phyloP scores from a whole-genome alignment of 2,888 invertebrate species.

The Rhimphoctona megacephalus region DNA sequence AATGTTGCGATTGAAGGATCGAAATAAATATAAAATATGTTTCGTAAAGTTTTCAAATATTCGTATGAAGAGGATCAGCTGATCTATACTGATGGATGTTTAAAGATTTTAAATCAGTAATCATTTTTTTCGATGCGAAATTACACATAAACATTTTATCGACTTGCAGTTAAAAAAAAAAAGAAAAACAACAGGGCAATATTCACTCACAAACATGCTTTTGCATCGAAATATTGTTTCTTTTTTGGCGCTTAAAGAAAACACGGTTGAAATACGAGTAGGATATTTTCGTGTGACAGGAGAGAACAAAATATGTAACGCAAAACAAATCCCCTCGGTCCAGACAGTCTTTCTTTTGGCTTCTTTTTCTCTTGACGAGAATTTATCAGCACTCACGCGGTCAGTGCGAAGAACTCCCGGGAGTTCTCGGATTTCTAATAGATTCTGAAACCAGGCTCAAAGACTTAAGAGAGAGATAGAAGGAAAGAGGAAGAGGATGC shows the following conservation, averaged over 20 bases:
- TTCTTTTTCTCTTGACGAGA: slow-evolving; percentile 41
- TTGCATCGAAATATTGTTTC: slow-evolving; percentile 2
- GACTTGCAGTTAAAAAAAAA: neutral
- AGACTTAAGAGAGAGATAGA: neutral
- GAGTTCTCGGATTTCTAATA: slow-evolving; percentile 67
- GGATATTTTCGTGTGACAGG: slow-evolving; percentile 20
- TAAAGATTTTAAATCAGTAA: too few species aligned
- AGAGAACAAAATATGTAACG: slow-evolving; percentile 15
- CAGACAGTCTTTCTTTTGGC: slow-evolving; percentile 21
- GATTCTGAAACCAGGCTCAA: slow-evolving; percentile 55
- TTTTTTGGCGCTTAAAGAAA: neutral
- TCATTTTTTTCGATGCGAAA: neutral
- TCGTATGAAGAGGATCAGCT: too few species aligned
- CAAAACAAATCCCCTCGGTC: slow-evolving; percentile 30
- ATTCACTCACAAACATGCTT: neutral
- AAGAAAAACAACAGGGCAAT: neutral
- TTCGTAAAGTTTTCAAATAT: neutral
- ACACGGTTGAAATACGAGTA: slow-evolving; percentile 25
- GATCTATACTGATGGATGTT: too few species aligned
- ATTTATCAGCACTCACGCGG: slow-evolving; percentile 62
- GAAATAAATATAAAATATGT: neutral
- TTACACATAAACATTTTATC: neutral
- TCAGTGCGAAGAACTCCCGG: slow-evolving; percentile 65
- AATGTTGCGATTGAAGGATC: too few species aligned
- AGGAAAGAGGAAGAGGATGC: neutral